Conservation (phyloP, 2,888 invertebrate genomes). For the Chloroclysta siterata region DNA sequence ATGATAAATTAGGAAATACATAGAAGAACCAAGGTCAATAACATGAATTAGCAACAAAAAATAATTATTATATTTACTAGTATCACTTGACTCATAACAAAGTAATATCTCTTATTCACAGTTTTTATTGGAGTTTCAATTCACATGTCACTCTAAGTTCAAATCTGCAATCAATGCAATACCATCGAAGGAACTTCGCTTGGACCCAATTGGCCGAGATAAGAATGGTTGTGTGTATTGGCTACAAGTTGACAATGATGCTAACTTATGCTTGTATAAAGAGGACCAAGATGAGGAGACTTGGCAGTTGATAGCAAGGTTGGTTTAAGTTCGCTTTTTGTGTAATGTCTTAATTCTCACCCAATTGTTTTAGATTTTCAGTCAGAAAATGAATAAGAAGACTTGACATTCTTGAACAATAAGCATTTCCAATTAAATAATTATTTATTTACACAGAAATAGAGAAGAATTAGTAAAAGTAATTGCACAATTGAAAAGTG, state of each 20-base stretch:
- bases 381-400: too few relatives aligned
- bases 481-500: constrained; percentile 89
- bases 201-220: constrained; percentile 96
- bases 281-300: constrained; percentile 98
- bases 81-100: too few relatives aligned
- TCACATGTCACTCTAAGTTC: constrained; percentile 97
- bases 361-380: not conserved
- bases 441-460: constrained; percentile 83
- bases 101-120: constrained; percentile 58
- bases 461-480: constrained; percentile 92
- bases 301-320: constrained; percentile 96
- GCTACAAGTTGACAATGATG: constrained; percentile 95
- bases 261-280: constrained; percentile 95
- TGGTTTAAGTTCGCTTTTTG: not conserved
- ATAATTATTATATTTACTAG: too few relatives aligned
- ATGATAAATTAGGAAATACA: too few relatives aligned
- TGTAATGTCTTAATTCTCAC: not conserved
- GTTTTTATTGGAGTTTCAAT: constrained; percentile 96
- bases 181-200: constrained; percentile 91
- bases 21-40: too few relatives aligned
- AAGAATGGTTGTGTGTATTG: constrained; percentile 96
- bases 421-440: too few relatives aligned
- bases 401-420: too few relatives aligned
- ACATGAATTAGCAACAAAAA: too few relatives aligned
- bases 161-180: constrained; percentile 93